Percentiles rank a stretch among this genome's conserved stretches.
phyloP scores from a whole-genome alignment of 1,140 invertebrate genomes.

The Drosophila seguyi region DNA sequence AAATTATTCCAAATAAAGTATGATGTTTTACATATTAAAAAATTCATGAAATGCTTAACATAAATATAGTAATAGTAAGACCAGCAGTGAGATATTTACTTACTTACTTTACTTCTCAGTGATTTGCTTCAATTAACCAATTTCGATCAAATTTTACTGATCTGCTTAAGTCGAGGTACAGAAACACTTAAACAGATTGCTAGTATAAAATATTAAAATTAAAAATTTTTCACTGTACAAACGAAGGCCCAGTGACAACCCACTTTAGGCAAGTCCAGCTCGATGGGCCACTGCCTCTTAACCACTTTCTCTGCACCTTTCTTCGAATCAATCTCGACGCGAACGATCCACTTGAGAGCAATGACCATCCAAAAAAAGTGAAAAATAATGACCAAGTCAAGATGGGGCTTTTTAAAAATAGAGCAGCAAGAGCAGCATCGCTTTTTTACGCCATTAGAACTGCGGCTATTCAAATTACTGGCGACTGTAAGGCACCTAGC shows the following conservation, averaged over 20 bases:
- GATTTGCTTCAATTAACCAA: too few relatives aligned
- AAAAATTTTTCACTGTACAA: conserved; percentile 13
- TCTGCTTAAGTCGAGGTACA: too few relatives aligned
- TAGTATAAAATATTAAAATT: not conserved
- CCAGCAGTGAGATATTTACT: too few relatives aligned
- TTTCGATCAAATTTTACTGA: too few relatives aligned
- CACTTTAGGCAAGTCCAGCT: conserved; percentile 53
- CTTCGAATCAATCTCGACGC: conserved; percentile 54
- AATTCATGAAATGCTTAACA: too few relatives aligned
- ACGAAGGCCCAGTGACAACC: conserved; percentile 60
- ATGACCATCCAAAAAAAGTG: conserved; percentile 60
- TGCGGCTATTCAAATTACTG: conserved; percentile 66
- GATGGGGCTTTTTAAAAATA: conserved; percentile 57
- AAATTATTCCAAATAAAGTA: too few relatives aligned
- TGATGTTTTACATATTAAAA: too few relatives aligned
- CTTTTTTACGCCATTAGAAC: conserved; percentile 63
- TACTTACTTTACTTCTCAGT: too few relatives aligned
- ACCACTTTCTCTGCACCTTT: conserved; percentile 76
- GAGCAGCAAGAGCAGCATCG: conserved; percentile 30
- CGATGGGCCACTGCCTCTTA: conserved; percentile 46
- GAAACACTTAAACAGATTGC: too few relatives aligned
- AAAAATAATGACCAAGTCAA: conserved; percentile 49
- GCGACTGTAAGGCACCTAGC: conserved; percentile 47
- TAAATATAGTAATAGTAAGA: too few relatives aligned
- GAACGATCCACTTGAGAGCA: conserved; percentile 65